A percentile compares a stretch with the other conserved stretches of the same genome.
Evolutionary conservation across 2,797 vertebrate species (phyloP).

Genomic region (Enteromius afrohamiltoni): DNA sequence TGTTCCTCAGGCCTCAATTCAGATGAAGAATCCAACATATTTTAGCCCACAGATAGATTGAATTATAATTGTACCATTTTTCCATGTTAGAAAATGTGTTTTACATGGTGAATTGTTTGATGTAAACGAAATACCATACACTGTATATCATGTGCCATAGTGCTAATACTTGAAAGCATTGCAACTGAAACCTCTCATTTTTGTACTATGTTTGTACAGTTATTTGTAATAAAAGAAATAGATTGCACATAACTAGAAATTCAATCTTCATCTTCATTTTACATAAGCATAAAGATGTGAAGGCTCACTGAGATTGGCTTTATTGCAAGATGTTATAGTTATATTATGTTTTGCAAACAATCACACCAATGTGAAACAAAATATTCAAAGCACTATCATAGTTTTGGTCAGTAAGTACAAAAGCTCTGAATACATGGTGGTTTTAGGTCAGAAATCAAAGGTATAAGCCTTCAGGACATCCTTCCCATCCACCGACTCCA

Average conservation of each 20-base stretch:
- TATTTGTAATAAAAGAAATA: conserved; percentile 31
- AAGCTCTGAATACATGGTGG: not conserved
- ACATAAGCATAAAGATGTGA: no score
- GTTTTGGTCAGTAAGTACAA: not conserved
- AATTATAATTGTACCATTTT: not conserved
- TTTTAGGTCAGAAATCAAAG: conserved; percentile 70
- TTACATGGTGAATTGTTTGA: not conserved
- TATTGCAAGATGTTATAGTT: not conserved
- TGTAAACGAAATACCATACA: not conserved
- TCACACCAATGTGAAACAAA: not conserved
- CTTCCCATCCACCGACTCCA: conserved; percentile 73
- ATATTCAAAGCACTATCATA: not conserved
- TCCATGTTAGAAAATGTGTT: not conserved
- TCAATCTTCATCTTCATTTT: not conserved
- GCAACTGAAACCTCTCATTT: not conserved
- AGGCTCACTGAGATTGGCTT: not conserved
- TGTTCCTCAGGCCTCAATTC: not conserved
- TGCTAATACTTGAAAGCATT: conserved; percentile 16
- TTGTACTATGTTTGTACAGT: conserved; percentile 35
- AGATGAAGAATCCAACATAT: not conserved
- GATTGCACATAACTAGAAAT: not conserved
- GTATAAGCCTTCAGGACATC: conserved; percentile 78
- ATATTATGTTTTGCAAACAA: not conserved
- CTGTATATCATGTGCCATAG: conserved; percentile 19
- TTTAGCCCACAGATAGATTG: not conserved